Percentiles rank a stretch among this genome's conserved stretches.
phyloP scores from a whole-genome alignment of 2,113 vertebrate genomes.

The Poicephalus gulielmi region DNA sequence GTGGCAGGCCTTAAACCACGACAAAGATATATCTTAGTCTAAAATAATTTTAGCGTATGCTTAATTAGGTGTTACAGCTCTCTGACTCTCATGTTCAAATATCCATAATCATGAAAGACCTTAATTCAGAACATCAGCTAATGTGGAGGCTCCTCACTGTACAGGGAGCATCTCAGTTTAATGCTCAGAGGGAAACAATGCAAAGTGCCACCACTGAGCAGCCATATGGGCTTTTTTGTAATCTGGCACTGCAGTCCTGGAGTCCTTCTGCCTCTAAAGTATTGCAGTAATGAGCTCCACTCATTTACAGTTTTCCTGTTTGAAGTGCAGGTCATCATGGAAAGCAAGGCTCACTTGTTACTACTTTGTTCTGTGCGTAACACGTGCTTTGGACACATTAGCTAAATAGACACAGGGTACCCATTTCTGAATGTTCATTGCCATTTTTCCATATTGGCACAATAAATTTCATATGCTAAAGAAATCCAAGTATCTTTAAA shows the following conservation, averaged over 20 bases:
- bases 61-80: not conserved
- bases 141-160: not conserved
- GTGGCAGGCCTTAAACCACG: too few species aligned
- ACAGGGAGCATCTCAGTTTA: not conserved
- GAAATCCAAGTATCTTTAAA: not conserved
- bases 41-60: not conserved
- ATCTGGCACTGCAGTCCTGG: not conserved
- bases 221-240: not conserved
- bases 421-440: not conserved
- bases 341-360: not conserved
- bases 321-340: not conserved
- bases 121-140: not conserved
- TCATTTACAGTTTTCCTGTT: not conserved
- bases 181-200: not conserved
- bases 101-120: not conserved
- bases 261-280: not conserved
- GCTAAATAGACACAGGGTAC: not conserved
- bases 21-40: not conserved
- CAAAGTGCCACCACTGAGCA: not conserved
- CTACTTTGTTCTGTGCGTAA: not conserved
- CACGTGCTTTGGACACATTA: fast-evolving
- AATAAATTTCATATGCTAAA: not conserved
- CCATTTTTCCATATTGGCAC: not conserved
- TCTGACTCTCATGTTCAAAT: not conserved
- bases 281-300: not conserved